Base-by-base conservation (phyloP, 2,888 invertebrate species). In the Crioceris asparagi region DNA sequence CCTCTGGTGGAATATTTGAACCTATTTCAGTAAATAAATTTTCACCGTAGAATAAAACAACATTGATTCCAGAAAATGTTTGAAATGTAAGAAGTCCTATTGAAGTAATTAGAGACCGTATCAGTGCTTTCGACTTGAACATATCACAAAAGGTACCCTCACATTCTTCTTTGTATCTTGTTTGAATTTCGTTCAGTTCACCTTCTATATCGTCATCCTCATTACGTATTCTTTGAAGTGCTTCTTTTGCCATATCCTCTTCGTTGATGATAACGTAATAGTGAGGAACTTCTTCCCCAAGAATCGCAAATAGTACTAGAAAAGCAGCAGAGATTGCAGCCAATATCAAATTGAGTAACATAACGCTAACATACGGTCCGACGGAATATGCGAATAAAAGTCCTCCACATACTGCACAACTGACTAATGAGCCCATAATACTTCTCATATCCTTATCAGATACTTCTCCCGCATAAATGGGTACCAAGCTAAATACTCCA, bases 391-490 rank as follows among this genome's bases (percentile, higher is more conserved):
- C 67, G 36, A 79, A 71, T 2, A 86, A 57, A 51, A 81, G 8
- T 4, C 87, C 88, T 2, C 73, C 31, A 1, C 67, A 67, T 19
- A 86, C 75, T 64, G 83, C 83, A 26, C 78, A 67, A 54, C 84
- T 83, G 50, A 90, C 75, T 41, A 84, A 75, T 0, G 88, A 82
- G 2, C 88, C 88, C 0, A 90, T 65, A 0, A 83, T 76, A 0
- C 91, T 91, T 46, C 92, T 70, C 10, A 79, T 74, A 16, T 80
- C 77, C 41, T 81, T 78, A 67, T 83, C 79, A 4, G 87, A 75
- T 32, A 87, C 82, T 64, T 92, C 91, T 26, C 84, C 85, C 41
- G 87, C 75, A 64, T 91, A 92, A 74, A 88, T 83, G 0, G 90
- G 87, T 1, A 79, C 73, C 1, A 79, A 74, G 0, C 81, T 78